Base-by-base conservation (phyloP, 2,113 vertebrate species). In the Chamaea fasciata region DNA sequence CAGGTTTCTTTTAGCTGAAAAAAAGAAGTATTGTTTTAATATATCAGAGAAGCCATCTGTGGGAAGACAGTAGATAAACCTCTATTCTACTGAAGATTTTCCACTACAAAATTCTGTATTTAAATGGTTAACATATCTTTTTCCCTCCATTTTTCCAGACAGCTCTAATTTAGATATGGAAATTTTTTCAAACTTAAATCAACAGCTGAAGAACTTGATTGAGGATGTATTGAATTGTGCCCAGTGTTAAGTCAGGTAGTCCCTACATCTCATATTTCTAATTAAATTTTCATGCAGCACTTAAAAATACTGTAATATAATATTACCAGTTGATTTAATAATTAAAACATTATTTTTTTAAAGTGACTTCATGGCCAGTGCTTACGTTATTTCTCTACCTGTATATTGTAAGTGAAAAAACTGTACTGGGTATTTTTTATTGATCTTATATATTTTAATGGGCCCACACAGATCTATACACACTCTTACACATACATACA, bases 391-490 rank as follows among this genome's bases (percentile, higher is more conserved):
- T 90, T 93, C 75, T 60, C 31, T 53, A 44, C 55, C 67, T 76
- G 41, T 76, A 82, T 46, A 41, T 7, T 87, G 28, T 49, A 83
- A 83, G 41, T 89, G 57, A 93, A 75, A 87, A 60, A 80, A 7
- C 53, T 64, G 9, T 52, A 64, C 13, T 80, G 50, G 24, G 15
- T 70, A 31, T 63, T 91, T 94, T 95, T 90, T 94, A 77, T 92
- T 83, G 86, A 87, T 90, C 87, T 87, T 93, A 84, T 59, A 91
- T 71, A 95, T 96, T 96, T 97, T 94, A 95, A 37, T 63, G 78
- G 63, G 89, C 77, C 74, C 47, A 65, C 88, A 95, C 90, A 93
- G 83, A 84, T 62, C 79, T 74, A 65, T 37, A 92, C 56, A 80
- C 83, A 78, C 46, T 53, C 60, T 77, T 52, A 88, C 77, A 80